phyloP scores from a whole-genome alignment of 2,888 invertebrate species.

The Crocallis elinguaria region DNA sequence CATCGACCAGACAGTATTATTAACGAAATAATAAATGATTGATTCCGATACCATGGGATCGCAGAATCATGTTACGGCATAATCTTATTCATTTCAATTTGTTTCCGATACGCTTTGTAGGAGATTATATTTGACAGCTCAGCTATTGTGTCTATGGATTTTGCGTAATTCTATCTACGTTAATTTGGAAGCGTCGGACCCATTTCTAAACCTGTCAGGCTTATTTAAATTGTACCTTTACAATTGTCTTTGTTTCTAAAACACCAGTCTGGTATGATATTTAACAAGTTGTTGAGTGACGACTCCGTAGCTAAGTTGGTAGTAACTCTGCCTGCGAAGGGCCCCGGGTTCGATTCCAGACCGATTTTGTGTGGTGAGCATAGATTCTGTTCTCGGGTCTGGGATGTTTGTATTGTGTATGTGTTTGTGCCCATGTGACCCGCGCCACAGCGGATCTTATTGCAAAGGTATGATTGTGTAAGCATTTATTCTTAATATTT shows the following conservation, averaged over 20 bases:
- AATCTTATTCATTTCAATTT: conserved; percentile 26
- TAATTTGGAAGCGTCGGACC: conserved; percentile 4
- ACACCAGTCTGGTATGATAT: too few species aligned
- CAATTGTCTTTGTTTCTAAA: not conserved
- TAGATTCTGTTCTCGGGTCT: too few species aligned
- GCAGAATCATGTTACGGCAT: conserved; percentile 26
- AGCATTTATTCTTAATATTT: too few species aligned
- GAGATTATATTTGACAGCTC: conserved; percentile 15
- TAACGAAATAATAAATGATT: conserved; percentile 46
- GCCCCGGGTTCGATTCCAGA: too few species aligned
- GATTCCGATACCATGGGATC: conserved; percentile 34
- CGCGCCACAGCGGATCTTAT: too few species aligned
- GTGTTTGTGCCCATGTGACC: too few species aligned
- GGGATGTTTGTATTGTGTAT: too few species aligned
- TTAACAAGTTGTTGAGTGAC: too few species aligned
- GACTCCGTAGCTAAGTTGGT: too few species aligned
- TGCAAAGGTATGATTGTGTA: too few species aligned
- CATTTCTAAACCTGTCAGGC: not conserved
- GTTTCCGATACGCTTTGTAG: conserved; percentile 19
- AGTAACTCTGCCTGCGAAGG: too few species aligned
- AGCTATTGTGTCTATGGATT: conserved; percentile 1
- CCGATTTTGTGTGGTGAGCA: too few species aligned
- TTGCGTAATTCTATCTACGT: not conserved
- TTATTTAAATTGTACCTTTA: not conserved
- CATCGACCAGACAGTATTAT: conserved; percentile 40